Evolutionary conservation across 2,888 invertebrate species (phyloP).

Genomic region (Scaptomyza caliginosa): DNA sequence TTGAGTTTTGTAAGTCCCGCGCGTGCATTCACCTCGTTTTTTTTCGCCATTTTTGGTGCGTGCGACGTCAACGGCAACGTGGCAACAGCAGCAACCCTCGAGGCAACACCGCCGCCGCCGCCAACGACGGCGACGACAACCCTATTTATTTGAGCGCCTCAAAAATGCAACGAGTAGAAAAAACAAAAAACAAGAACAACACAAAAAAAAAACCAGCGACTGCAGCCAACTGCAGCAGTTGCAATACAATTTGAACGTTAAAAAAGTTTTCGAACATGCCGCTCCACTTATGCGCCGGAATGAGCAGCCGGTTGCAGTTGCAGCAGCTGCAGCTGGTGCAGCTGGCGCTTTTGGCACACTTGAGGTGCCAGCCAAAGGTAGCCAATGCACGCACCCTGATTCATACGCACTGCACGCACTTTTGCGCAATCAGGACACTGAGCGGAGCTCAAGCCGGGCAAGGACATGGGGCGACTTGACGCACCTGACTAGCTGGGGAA

Average conservation of each 20-base stretch:
- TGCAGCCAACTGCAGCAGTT: constrained; percentile 55
- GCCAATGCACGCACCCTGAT: constrained; percentile 48
- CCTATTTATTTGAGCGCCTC: constrained; percentile 76
- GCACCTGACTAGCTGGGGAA: constrained; percentile 26
- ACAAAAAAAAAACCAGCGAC: constrained; percentile 27
- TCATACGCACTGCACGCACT: constrained; percentile 69
- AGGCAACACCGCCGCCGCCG: constrained; percentile 53
- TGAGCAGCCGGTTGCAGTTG: constrained; percentile 51
- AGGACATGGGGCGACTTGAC: constrained; percentile 2
- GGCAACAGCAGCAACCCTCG: constrained; percentile 60
- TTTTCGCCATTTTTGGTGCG: constrained; percentile 76
- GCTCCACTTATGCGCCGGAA: constrained; percentile 75
- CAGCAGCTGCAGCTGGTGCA: constrained; percentile 12
- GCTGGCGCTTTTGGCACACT: constrained; percentile 55
- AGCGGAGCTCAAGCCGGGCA: constrained; percentile 3
- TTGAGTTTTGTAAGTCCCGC: constrained; percentile 80
- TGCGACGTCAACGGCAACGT: constrained; percentile 54
- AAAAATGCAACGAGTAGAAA: constrained; percentile 61
- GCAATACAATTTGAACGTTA: constrained; percentile 74
- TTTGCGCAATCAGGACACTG: constrained; percentile 69
- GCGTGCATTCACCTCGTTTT: constrained; percentile 83
- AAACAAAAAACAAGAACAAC: constrained; percentile 43
- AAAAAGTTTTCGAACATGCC: constrained; percentile 76
- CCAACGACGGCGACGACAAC: constrained; percentile 59
- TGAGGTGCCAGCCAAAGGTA: constrained; percentile 33